These are phyloP conservation scores for Alcedo quadribrachys DNA, from an alignment of 2,797 vertebrate genomes.

Conservation along the genomic window DNA sequence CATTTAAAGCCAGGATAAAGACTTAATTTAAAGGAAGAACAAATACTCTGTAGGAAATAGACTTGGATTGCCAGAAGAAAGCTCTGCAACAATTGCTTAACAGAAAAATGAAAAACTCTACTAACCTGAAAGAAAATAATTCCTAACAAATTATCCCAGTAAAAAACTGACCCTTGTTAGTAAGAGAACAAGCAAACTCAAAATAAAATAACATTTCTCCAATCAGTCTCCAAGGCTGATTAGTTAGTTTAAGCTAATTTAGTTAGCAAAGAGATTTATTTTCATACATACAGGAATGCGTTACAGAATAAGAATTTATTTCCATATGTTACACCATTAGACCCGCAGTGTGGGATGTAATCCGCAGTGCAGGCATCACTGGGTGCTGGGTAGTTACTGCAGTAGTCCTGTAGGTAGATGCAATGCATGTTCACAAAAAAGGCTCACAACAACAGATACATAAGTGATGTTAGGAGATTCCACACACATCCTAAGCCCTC, in stretches of 20 bases:
- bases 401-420: background rate
- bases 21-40: background rate
- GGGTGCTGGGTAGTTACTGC: fast-evolving
- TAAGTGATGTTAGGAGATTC: background rate
- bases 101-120: background rate
- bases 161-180: background rate
- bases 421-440: background rate
- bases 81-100: background rate
- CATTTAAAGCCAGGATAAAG: background rate
- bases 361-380: background rate
- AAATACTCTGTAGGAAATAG: background rate
- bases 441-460: background rate
- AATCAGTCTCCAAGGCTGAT: background rate
- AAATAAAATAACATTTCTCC: background rate
- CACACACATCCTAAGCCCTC: background rate
- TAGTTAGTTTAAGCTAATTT: background rate
- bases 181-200: background rate
- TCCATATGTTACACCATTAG: background rate
- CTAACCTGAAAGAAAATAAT: background rate
- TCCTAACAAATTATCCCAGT: background rate
- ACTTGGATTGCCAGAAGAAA: background rate
- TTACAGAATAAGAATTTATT: constrained; percentile 47
- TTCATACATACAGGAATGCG: background rate
- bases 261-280: background rate
- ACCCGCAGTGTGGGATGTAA: background rate